These are phyloP conservation scores for Trisateles emortualis DNA, from an alignment of 2,888 invertebrate species.

Conservation along the genomic window DNA sequence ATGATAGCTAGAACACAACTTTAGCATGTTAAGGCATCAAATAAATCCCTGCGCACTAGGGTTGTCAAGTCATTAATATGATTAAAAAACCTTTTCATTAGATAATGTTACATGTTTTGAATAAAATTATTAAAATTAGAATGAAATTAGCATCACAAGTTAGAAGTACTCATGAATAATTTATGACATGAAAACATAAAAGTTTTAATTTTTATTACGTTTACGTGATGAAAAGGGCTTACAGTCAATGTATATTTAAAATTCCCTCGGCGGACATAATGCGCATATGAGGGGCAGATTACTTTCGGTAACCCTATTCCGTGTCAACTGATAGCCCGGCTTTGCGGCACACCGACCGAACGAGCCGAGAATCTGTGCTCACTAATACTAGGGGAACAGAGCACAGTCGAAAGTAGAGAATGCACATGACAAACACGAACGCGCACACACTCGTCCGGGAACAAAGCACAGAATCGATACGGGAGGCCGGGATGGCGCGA, in stretches of 20 bases:
- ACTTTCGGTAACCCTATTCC: slow-evolving; percentile 57
- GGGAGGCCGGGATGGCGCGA: too few relatives aligned
- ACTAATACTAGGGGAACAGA: slow-evolving; percentile 72
- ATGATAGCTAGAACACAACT: slow-evolving; percentile 51
- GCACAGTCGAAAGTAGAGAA: slow-evolving; percentile 66
- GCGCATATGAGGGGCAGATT: slow-evolving; percentile 34
- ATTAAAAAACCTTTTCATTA: slow-evolving; percentile 46
- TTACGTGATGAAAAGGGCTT: slow-evolving; percentile 45
- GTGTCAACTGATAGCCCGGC: slow-evolving; percentile 72
- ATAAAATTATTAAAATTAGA: slow-evolving; percentile 71
- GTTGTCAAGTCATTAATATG: slow-evolving; percentile 28
- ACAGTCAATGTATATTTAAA: slow-evolving; percentile 32
- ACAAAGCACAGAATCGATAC: slow-evolving; percentile 74
- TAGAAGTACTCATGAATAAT: slow-evolving; percentile 64
- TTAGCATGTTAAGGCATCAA: slow-evolving; percentile 33
- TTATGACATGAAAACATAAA: slow-evolving; percentile 52
- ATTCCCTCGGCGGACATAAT: slow-evolving; percentile 36
- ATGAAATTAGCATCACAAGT: slow-evolving; percentile 69
- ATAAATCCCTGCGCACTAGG: slow-evolving; percentile 37
- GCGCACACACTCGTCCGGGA: slow-evolving; percentile 44
- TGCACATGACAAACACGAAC: slow-evolving; percentile 54
- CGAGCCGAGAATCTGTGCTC: slow-evolving; percentile 74
- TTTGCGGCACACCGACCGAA: slow-evolving; percentile 76
- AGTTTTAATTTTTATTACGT: slow-evolving; percentile 55
- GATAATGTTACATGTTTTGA: slow-evolving; percentile 64